Percentiles rank a stretch among this genome's conserved stretches.
These are phyloP conservation scores for Euplagia quadripunctaria DNA, from an alignment of 2,888 invertebrate genomes.

Conservation along the genomic window DNA sequence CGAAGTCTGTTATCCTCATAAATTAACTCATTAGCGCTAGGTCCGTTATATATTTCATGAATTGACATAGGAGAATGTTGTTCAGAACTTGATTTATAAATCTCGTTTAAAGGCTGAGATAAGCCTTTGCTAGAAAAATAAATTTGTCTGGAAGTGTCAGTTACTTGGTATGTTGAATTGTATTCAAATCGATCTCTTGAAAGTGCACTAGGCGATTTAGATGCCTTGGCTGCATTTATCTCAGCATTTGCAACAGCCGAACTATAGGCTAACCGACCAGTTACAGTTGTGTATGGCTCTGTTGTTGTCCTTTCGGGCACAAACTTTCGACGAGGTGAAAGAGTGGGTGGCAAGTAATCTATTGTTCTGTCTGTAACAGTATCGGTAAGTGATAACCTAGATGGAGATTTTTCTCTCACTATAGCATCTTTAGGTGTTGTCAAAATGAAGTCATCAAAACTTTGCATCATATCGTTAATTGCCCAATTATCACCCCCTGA, in stretches of 20 bases:
- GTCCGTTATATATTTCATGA: slow-evolving; percentile 89
- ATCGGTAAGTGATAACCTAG: slow-evolving; percentile 89
- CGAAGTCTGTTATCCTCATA: slow-evolving; percentile 82
- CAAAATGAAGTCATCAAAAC: slow-evolving; percentile 88
- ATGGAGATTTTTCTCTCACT: slow-evolving; percentile 87
- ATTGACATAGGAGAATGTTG: slow-evolving; percentile 89
- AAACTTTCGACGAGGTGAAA: slow-evolving; percentile 88
- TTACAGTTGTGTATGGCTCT: slow-evolving; percentile 89
- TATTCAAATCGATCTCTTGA: slow-evolving; percentile 88
- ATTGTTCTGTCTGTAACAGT: slow-evolving; percentile 89
- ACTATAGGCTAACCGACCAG: slow-evolving; percentile 89
- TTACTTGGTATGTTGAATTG: slow-evolving; percentile 84
- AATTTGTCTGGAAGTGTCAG: slow-evolving; percentile 72
- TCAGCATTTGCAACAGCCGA: slow-evolving; percentile 90
- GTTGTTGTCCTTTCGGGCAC: slow-evolving; percentile 87
- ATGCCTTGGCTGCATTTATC: slow-evolving; percentile 84
- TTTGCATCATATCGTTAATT: slow-evolving; percentile 89
- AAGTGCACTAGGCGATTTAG: slow-evolving; percentile 83
- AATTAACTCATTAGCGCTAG: slow-evolving; percentile 78
- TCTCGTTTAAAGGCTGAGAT: slow-evolving; percentile 81
- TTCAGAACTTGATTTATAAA: slow-evolving; percentile 84
- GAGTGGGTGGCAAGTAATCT: slow-evolving; percentile 86
- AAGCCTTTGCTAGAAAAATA: slow-evolving; percentile 77
- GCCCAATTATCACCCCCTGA: slow-evolving; percentile 90
- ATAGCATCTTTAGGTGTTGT: slow-evolving; percentile 83